Evolutionary conservation across 2,888 invertebrate species (phyloP).

Genomic region (Lycia hirtaria): DNA sequence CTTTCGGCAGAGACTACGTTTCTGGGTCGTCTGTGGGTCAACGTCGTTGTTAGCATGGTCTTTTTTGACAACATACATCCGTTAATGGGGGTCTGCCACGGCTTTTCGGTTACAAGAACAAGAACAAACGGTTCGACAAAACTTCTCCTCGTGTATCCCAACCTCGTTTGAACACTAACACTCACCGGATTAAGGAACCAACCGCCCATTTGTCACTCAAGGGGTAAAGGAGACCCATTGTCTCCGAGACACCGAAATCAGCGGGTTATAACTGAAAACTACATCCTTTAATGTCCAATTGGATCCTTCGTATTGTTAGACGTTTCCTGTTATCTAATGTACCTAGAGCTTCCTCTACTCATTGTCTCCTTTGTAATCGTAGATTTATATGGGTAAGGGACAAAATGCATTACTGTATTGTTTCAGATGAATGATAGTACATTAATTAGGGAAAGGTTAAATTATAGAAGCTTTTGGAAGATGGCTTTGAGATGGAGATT

Average conservation of each 20-base stretch:
- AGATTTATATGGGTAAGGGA: constrained; percentile 31
- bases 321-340: constrained; percentile 38
- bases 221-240: constrained; percentile 66
- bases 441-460: constrained; percentile 20
- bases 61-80: too few species aligned
- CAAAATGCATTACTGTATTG: constrained; percentile 32
- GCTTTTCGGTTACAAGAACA: too few species aligned
- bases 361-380: constrained; percentile 36
- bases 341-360: constrained; percentile 24
- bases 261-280: constrained; percentile 36
- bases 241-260: constrained; percentile 56
- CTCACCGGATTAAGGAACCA: constrained; percentile 71
- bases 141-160: constrained; percentile 31
- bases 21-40: too few species aligned
- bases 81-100: too few species aligned
- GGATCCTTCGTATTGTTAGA: constrained; percentile 38
- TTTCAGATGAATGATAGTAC: constrained; percentile 25
- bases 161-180: constrained; percentile 48
- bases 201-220: constrained; percentile 78
- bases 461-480: constrained; percentile 12
- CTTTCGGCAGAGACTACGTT: too few species aligned
- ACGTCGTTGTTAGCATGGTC: too few species aligned
- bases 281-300: constrained; percentile 38
- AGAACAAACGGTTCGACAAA: constrained; percentile 28
- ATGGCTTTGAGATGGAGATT: constrained; percentile 4